A percentile compares a stretch with the other conserved stretches of the same genome.
These are phyloP conservation scores for Nyctereutes procyonoides DNA, from an alignment of 2,113 vertebrate genomes.

Conservation along the genomic window DNA sequence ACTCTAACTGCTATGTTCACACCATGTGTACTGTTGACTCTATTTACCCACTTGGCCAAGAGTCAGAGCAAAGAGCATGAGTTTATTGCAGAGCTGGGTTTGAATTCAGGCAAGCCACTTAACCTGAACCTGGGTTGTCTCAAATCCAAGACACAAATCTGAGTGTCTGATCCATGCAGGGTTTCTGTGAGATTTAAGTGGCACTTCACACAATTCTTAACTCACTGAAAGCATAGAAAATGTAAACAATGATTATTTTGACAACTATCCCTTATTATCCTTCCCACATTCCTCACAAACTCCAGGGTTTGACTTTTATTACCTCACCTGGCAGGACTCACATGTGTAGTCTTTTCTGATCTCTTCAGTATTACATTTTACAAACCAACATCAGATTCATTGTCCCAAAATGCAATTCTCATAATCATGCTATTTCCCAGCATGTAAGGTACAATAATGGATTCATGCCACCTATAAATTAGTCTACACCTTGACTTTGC, in stretches of 20 bases:
- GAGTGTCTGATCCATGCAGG: neutral
- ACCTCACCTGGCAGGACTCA: neutral
- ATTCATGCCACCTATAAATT: neutral
- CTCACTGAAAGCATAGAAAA: neutral
- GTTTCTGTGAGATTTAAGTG: neutral
- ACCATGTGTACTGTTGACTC: neutral
- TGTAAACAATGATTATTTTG: neutral
- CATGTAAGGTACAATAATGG: neutral
- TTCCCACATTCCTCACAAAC: neutral
- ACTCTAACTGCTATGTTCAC: accelerated
- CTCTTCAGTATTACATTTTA: neutral
- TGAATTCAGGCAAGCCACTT: neutral
- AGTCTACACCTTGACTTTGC: neutral
- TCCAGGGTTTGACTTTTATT: neutral
- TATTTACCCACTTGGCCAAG: neutral
- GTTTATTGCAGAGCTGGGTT: neutral
- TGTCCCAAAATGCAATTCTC: neutral
- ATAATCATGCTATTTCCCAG: neutral
- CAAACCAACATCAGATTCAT: neutral
- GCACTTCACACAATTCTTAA: neutral
- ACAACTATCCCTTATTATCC: neutral
- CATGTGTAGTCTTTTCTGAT: neutral
- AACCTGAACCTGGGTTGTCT: neutral
- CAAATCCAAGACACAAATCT: neutral
- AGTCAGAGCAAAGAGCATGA: neutral